Base-by-base conservation (phyloP, 2,113 vertebrate species). In the Syrrhaptes paradoxus region DNA sequence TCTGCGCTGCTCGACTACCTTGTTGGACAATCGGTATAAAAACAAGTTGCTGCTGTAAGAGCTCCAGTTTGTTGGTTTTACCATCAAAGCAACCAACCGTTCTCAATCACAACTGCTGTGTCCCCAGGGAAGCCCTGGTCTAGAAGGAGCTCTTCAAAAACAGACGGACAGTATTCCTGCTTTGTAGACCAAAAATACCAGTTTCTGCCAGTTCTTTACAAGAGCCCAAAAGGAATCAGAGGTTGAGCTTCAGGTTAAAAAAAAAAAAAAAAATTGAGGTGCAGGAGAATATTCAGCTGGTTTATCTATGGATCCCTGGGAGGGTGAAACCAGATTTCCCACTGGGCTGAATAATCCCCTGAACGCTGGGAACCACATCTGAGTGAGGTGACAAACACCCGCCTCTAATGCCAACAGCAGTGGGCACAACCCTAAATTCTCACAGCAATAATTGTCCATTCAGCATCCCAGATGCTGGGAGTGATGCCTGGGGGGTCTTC, bases 381-480 rank as follows among this genome's bases (percentile, higher is more conserved):
- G 22, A 43, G 46, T 0, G 2, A 10, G 26, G 8, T 1, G 45
- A 28, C 31, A 11, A 74, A 19, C 62, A 9, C 43, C 38, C 8
- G 6, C 24, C 18, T 3, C 3, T 5, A 28, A 2, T 19, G 1
- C 31, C 4, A 2, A 11, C 10, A 3, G 1, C 0, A n/a, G 17
- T 1, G 12, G 74, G 13, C 38, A 36, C 1, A 10, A 13, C 12
- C 79, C 91, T 31, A 9, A 62, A 58, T 29, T 15, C 61, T 45
- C 70, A 4, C 34, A 0, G 2, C 70, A 25, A 4, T 20, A 4
- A 5, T 3, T 1, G 3, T 4, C 70, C 31, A 0, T 8, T 29
- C 57, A 8, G 9, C 49, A n/a, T 4, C 87, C 61, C 66, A 11
- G 4, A 5, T 1, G 13, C 45, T 14, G 65, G 52, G 24, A 70